Conservation (phyloP, 2,797 vertebrate species). For the Euphonia xanthogaster region DNA sequence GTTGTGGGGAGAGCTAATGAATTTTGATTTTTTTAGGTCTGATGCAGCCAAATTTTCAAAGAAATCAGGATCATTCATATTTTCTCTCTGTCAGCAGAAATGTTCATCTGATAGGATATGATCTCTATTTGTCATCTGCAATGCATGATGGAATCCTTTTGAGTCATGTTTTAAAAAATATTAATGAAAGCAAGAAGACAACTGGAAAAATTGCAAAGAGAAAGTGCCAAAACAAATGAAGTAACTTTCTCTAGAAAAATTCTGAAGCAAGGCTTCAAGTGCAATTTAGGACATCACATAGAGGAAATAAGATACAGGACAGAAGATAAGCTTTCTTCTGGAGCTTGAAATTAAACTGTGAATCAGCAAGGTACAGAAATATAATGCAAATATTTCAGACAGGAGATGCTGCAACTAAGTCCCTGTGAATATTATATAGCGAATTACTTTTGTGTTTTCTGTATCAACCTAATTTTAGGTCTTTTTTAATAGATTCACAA, state of each 20-base stretch:
- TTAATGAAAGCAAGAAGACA: background rate
- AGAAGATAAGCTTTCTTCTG: background rate
- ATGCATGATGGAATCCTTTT: background rate
- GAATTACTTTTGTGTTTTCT: background rate
- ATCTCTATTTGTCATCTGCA: background rate
- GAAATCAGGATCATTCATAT: background rate
- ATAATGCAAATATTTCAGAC: background rate
- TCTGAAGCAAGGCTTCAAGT: background rate
- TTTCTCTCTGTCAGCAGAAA: background rate
- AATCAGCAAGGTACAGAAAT: background rate
- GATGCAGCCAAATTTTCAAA: background rate
- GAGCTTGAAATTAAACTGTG: constrained; percentile 16
- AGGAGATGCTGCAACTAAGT: background rate
- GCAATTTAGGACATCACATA: background rate
- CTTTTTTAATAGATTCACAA: background rate
- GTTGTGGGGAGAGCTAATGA: background rate
- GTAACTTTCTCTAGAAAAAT: background rate
- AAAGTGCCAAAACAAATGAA: constrained; percentile 10
- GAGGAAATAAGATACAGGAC: background rate
- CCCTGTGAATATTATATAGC: background rate
- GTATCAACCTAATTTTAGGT: background rate
- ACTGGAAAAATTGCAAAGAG: background rate
- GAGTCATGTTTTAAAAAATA: background rate
- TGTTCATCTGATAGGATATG: background rate
- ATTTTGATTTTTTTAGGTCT: background rate